Evolutionary conservation across 2,113 vertebrate species (phyloP).

Genomic region (Potamarius usumacintae): DNA sequence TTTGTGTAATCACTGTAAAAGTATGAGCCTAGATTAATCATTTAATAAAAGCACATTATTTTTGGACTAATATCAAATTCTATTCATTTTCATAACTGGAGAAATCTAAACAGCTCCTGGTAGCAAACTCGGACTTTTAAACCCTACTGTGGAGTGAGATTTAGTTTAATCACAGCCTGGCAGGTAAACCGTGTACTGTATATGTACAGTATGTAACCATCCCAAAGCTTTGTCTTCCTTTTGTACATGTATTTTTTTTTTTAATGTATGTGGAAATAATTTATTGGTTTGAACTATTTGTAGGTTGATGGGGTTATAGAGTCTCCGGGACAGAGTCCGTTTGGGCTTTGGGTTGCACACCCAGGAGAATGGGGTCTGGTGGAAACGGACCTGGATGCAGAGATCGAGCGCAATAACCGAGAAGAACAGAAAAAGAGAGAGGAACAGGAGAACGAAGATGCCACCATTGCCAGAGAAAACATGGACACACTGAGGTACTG

Average conservation of each 20-base stretch:
- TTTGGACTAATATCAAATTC: background rate
- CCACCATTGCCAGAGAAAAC: conserved; percentile 52
- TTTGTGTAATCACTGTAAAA: background rate
- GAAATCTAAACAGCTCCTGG: background rate
- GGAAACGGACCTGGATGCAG: conserved; percentile 47
- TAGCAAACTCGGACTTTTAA: background rate
- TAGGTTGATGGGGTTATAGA: conserved; percentile 44
- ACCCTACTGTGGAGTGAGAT: background rate
- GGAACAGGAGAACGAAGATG: background rate
- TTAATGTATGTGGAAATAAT: background rate
- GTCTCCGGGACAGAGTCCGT: conserved; percentile 43
- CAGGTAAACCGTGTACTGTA: background rate
- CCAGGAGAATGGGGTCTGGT: conserved; percentile 43
- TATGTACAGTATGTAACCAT: background rate
- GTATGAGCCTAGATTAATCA: background rate
- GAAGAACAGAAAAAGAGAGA: background rate
- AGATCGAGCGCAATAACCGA: conserved; percentile 46
- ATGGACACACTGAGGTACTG: conserved; percentile 63
- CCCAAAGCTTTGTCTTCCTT: background rate
- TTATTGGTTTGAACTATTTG: background rate
- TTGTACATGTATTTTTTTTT: background rate
- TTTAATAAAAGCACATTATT: background rate
- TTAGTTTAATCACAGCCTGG: background rate
- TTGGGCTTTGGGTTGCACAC: conserved; percentile 29
- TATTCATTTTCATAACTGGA: background rate